Evolutionary conservation across 2,797 vertebrate genomes (phyloP).

Genomic region (Hybognathus amarus): DNA sequence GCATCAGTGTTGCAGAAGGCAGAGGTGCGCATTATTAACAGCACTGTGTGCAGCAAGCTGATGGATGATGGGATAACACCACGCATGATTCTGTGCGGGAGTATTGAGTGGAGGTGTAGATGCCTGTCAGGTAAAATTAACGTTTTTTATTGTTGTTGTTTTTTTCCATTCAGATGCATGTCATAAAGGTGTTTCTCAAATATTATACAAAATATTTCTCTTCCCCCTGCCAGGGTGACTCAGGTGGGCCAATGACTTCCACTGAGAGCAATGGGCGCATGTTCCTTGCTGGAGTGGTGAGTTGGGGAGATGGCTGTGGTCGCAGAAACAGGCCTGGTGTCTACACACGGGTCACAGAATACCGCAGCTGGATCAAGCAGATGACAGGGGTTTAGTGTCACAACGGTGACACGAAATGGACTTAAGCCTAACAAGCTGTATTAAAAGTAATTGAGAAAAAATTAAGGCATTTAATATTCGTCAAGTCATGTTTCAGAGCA

Average conservation of each 20-base stretch:
- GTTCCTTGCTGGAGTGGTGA: slow-evolving; percentile 92
- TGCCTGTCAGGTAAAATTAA: slow-evolving; percentile 88
- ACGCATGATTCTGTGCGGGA: slow-evolving; percentile 93
- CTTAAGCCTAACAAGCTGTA: neutral
- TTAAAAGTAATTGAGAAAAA: neutral
- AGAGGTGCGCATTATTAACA: slow-evolving; percentile 89
- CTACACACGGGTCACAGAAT: slow-evolving; percentile 83
- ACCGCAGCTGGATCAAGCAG: slow-evolving; percentile 85
- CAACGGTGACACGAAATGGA: neutral
- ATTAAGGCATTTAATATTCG: neutral
- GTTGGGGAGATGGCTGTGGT: slow-evolving; percentile 96
- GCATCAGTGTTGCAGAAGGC: slow-evolving; percentile 89
- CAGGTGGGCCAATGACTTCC: slow-evolving; percentile 88
- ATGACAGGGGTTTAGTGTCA: slow-evolving; percentile 80
- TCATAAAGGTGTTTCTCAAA: neutral
- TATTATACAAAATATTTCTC: neutral
- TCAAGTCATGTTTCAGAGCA: neutral
- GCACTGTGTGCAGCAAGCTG: slow-evolving; percentile 77
- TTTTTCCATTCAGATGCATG: neutral
- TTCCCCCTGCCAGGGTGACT: slow-evolving; percentile 84
- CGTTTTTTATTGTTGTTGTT: neutral
- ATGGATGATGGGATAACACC: slow-evolving; percentile 80
- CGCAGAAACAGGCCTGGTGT: slow-evolving; percentile 90
- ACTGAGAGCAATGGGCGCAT: slow-evolving; percentile 65
- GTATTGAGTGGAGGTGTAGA: slow-evolving; percentile 88